phyloP scores from a whole-genome alignment of 23 tunicate species.

The Pegea sp. region DNA sequence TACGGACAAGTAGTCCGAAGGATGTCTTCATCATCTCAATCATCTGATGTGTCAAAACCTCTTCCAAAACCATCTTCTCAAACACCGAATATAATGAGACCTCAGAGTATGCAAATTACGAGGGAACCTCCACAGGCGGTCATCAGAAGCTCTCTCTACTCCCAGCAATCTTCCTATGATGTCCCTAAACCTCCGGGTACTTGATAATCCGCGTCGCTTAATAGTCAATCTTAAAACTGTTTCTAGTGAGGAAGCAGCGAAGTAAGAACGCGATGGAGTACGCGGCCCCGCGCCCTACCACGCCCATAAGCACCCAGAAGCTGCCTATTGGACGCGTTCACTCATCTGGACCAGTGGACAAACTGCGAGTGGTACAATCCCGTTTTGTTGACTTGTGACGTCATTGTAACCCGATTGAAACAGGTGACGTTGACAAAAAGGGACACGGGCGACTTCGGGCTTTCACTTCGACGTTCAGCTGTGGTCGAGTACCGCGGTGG shows the following conservation, averaged over 20 bases:
- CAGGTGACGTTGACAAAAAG: conserved; percentile 55
- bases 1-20: conserved; percentile 33
- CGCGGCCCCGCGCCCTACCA: not conserved
- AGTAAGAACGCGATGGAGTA: not conserved
- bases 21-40: conserved; percentile 3
- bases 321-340: too few species aligned
- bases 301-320: not conserved
- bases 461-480: conserved; percentile 67
- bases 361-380: too few species aligned
- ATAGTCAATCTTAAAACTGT: too few species aligned
- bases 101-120: not conserved
- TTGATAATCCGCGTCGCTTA: too few species aligned
- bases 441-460: conserved; percentile 67
- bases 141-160: too few species aligned
- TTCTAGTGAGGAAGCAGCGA: not conserved
- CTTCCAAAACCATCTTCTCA: not conserved
- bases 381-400: not conserved
- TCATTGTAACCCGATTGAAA: not conserved
- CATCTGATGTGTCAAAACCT: conserved; percentile 1
- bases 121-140: too few species aligned
- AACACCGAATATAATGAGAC: not conserved
- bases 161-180: conserved; percentile 9
- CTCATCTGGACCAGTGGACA: too few species aligned
- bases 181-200: conserved; percentile 17
- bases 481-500: conserved; percentile 29